These are phyloP conservation scores for Notiomystis cincta DNA, from an alignment of 2,113 vertebrate species.

Conservation along the genomic window DNA sequence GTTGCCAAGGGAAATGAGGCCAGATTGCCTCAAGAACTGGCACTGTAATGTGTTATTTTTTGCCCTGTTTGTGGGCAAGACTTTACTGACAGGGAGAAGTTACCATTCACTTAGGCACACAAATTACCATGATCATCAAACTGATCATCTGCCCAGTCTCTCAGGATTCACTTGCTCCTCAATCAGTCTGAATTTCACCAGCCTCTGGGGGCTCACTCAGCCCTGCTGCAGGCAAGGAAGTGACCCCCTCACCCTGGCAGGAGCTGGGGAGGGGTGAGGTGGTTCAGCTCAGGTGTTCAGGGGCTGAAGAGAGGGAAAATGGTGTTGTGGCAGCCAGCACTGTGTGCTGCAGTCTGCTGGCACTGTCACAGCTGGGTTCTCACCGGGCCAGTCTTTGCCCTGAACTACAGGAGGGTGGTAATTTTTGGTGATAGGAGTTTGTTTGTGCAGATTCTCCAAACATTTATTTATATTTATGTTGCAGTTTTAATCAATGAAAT, in stretches of 20 bases:
- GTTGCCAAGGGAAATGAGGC: not conserved
- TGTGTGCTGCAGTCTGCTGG: not conserved
- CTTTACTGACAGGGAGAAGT: not conserved
- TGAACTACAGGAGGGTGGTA: not conserved
- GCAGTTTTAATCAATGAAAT: not conserved
- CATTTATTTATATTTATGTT: not conserved
- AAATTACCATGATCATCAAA: not conserved
- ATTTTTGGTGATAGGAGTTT: not conserved
- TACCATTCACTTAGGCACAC: not conserved
- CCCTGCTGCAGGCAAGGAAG: fast-evolving
- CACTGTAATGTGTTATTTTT: not conserved
- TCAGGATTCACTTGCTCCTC: not conserved
- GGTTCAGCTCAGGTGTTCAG: not conserved
- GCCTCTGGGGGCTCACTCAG: not conserved
- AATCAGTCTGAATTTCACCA: not conserved
- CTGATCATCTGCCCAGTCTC: not conserved
- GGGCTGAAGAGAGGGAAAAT: not conserved
- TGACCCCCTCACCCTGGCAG: not conserved
- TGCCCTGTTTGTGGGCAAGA: not conserved
- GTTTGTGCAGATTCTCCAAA: not conserved
- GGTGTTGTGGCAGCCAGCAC: not conserved
- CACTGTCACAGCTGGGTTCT: not conserved
- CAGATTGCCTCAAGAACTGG: not conserved
- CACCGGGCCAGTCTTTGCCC: not conserved
- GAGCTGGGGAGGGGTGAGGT: not conserved